Percentiles rank a stretch among this genome's conserved stretches.
These are phyloP conservation scores for Myotis yumanensis DNA, from an alignment of 2,113 vertebrate species.

Conservation along the genomic window DNA sequence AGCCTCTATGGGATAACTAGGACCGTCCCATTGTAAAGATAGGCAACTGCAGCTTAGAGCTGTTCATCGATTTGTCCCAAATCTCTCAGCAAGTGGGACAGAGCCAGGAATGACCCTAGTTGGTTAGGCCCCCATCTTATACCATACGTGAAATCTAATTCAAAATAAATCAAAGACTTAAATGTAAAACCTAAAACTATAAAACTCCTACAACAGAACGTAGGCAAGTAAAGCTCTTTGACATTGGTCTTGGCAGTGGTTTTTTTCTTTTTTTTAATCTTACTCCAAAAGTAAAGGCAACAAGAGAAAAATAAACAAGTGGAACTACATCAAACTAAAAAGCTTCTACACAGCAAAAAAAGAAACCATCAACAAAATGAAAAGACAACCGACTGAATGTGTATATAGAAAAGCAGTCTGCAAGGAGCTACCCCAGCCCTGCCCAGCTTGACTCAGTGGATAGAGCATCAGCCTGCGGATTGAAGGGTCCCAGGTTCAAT, in stretches of 20 bases:
- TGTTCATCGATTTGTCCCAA: neutral
- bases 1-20: neutral
- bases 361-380: neutral
- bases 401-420: neutral
- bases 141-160: neutral
- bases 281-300: neutral
- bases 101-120: neutral
- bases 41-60: accelerated
- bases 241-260: neutral
- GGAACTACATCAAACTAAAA: neutral
- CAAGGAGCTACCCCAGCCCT: neutral
- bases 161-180: neutral
- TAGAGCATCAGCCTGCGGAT: too few species aligned
- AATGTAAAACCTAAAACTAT: neutral
- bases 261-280: neutral
- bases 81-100: neutral
- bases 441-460: too few species aligned
- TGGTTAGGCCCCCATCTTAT: neutral
- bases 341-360: neutral
- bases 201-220: neutral
- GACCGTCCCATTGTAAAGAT: neutral
- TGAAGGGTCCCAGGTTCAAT: too few species aligned
- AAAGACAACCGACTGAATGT: neutral
- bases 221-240: neutral
- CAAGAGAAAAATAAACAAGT: neutral